phyloP scores from a whole-genome alignment of 2,797 vertebrate genomes.

The Tauraco hartlaubi region DNA sequence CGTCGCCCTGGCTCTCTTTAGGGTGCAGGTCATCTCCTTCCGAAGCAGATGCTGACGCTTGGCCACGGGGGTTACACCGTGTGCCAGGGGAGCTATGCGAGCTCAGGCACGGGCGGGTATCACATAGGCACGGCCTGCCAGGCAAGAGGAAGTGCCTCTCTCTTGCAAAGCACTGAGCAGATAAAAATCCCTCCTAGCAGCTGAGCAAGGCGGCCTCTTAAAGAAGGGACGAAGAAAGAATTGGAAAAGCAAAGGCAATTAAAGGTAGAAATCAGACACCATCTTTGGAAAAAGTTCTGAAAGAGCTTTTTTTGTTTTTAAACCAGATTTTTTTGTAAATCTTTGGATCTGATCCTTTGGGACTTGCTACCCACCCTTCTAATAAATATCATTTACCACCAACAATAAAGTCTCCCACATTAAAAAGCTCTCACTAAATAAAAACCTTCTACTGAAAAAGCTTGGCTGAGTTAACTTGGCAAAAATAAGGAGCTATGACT shows the following conservation, averaged over 20 bases:
- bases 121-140: fast-evolving
- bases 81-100: background rate
- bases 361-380: conserved; percentile 54
- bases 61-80: fast-evolving
- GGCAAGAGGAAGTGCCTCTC: background rate
- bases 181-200: background rate
- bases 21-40: background rate
- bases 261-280: conserved; percentile 50
- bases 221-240: background rate
- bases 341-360: background rate
- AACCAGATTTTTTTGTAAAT: conserved; percentile 4
- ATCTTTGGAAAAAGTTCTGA: conserved; percentile 46
- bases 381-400: conserved; percentile 69
- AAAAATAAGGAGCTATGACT: conserved; percentile 60
- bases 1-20: fast-evolving
- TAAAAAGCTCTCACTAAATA: conserved; percentile 67
- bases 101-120: background rate
- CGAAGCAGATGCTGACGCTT: background rate
- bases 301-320: conserved; percentile 40
- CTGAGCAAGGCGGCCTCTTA: background rate
- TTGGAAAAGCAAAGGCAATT: background rate
- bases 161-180: background rate
- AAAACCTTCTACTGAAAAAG: conserved; percentile 64
- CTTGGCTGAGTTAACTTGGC: conserved; percentile 43
- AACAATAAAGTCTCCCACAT: conserved; percentile 66